phyloP scores from a whole-genome alignment of 2,113 vertebrate genomes.

The Vicugna pacos region DNA sequence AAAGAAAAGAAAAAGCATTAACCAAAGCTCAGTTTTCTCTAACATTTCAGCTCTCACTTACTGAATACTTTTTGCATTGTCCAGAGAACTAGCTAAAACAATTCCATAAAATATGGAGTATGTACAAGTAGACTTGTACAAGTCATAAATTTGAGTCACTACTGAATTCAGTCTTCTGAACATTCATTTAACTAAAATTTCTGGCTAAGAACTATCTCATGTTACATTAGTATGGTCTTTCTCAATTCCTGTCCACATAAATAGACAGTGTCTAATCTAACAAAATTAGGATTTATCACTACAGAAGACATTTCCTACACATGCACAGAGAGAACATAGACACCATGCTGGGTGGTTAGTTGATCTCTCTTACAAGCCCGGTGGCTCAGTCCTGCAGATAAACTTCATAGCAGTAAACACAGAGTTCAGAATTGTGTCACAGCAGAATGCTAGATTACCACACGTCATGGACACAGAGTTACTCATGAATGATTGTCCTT shows the following conservation, averaged over 20 bases:
- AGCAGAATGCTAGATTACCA: neutral
- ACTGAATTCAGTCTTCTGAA: neutral
- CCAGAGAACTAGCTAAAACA: neutral
- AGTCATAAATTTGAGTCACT: neutral
- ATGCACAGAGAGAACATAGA: neutral
- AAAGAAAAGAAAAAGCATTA: neutral
- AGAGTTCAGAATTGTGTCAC: neutral
- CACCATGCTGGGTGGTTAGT: neutral
- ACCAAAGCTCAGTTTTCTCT: neutral
- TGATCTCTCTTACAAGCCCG: neutral
- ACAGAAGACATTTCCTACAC: neutral
- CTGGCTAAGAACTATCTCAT: neutral
- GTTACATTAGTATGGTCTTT: neutral
- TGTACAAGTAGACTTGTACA: neutral
- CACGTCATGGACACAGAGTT: neutral
- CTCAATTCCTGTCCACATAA: neutral
- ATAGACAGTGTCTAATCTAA: neutral
- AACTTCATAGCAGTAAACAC: neutral
- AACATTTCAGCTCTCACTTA: neutral
- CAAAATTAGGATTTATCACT: neutral
- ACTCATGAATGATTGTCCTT: neutral
- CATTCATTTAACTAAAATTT: constrained; percentile 38
- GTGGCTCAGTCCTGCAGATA: neutral
- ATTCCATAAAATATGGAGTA: neutral
- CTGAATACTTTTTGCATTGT: neutral